These are phyloP conservation scores for Drosophila setifemur DNA, from an alignment of 1,140 invertebrate genomes.

Conservation along the genomic window DNA sequence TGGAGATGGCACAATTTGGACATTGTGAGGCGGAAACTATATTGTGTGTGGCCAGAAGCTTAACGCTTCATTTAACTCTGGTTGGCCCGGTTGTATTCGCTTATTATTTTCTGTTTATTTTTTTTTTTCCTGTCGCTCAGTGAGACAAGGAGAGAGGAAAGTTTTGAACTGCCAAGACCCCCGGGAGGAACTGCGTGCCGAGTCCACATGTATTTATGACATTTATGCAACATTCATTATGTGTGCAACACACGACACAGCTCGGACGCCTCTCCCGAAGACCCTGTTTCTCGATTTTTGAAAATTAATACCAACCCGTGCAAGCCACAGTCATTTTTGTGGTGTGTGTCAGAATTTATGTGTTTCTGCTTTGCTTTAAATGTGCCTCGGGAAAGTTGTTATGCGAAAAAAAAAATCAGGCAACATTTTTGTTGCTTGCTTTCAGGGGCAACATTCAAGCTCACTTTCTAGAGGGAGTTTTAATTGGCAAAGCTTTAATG, in stretches of 20 bases:
- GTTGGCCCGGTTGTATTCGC: conserved; percentile 12
- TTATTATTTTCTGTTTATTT: conserved; percentile 51
- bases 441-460: no score
- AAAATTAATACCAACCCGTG: conserved; percentile 19
- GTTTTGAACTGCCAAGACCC: conserved; percentile 3
- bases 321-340: conserved; percentile 11
- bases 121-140: conserved; percentile 12
- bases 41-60: conserved; percentile 39
- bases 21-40: conserved; percentile 26
- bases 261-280: neutral
- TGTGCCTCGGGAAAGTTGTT: conserved; percentile 2
- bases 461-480: no score
- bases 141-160: neutral
- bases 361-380: conserved; percentile 1
- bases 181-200: conserved; percentile 40
- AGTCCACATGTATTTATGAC: conserved; percentile 41
- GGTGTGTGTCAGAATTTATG: conserved; percentile 2
- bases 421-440: neutral
- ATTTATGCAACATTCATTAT: conserved; percentile 69
- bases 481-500: no score
- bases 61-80: conserved; percentile 37
- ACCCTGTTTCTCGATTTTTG: conserved; percentile 4
- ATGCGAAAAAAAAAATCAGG: neutral
- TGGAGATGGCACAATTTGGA: conserved; percentile 20
- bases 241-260: conserved; percentile 36